Evolutionary conservation across 2,888 invertebrate species (phyloP).

Genomic region (Bellardia bayeri): DNA sequence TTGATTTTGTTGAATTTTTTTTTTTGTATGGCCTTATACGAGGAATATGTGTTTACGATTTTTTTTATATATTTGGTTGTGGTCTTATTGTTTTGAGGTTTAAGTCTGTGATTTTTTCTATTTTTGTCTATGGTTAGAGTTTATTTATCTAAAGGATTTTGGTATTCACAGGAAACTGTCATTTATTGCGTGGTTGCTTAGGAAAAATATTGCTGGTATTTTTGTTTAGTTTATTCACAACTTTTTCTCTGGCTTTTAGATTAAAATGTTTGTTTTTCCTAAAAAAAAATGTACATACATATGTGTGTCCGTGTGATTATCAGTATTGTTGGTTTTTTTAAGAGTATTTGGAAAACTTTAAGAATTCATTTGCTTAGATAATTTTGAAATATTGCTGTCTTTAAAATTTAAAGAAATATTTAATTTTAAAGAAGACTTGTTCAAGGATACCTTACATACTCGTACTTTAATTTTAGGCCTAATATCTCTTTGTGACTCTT

Average conservation of each 20-base stretch:
- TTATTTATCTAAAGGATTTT: constrained; percentile 70
- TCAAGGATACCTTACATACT: too few relatives aligned
- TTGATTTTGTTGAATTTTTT: constrained; percentile 64
- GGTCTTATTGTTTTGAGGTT: constrained; percentile 71
- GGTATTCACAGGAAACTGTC: constrained; percentile 69
- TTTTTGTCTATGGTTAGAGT: constrained; percentile 42
- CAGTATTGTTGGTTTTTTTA: not conserved
- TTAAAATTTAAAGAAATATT: too few relatives aligned
- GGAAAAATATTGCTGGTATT: constrained; percentile 45
- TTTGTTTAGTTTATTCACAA: constrained; percentile 38
- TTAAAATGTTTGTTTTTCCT: constrained; percentile 38
- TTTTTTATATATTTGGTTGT: constrained; percentile 37
- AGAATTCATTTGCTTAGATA: too few relatives aligned
- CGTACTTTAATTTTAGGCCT: too few relatives aligned
- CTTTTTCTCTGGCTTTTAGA: constrained; percentile 12
- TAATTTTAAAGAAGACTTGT: too few relatives aligned
- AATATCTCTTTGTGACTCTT: too few relatives aligned
- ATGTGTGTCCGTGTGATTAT: not conserved
- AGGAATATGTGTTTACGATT: constrained; percentile 22
- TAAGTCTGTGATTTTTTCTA: constrained; percentile 57
- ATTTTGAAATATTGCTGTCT: too few relatives aligned
- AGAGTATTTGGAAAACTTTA: not conserved
- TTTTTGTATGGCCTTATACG: constrained; percentile 32
- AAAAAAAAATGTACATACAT: not conserved
- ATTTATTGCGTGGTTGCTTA: constrained; percentile 68